These are phyloP conservation scores for Cantharis flavilabris DNA, from an alignment of 2,888 invertebrate species.

Conservation along the genomic window DNA sequence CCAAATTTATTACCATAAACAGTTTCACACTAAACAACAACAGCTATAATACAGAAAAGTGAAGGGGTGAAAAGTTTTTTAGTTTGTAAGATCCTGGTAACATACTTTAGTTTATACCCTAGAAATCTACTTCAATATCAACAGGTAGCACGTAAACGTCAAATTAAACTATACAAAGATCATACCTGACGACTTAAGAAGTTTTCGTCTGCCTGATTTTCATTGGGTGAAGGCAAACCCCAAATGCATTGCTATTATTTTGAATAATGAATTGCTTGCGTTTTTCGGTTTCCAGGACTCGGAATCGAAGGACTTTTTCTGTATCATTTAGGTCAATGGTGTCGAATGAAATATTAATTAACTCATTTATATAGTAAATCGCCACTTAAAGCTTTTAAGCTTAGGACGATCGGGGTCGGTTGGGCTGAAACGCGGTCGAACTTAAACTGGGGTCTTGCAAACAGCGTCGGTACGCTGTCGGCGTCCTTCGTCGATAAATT, in stretches of 20 bases:
- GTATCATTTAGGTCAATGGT: not conserved
- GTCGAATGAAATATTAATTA: not conserved
- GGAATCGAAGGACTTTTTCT: not conserved
- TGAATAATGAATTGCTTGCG: not conserved
- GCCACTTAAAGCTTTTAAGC: slow-evolving; percentile 27
- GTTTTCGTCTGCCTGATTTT: not conserved
- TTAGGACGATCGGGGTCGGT: slow-evolving; percentile 38
- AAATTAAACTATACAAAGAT: slow-evolving; percentile 20
- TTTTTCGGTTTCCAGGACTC: not conserved
- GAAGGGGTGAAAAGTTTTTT: not conserved
- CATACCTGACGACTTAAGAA: slow-evolving; percentile 10
- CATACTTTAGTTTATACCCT: not conserved
- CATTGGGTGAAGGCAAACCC: not conserved
- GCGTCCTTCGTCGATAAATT: slow-evolving; percentile 34
- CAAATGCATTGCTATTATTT: not conserved
- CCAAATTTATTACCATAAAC: not conserved
- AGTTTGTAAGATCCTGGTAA: not conserved
- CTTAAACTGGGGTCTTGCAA: slow-evolving; percentile 49
- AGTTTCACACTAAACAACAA: too few relatives aligned
- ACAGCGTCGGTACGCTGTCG: slow-evolving; percentile 45
- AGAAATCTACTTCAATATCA: slow-evolving; percentile 17
- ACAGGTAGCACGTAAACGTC: slow-evolving; percentile 31
- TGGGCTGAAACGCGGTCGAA: slow-evolving; percentile 39
- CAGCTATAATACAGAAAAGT: not conserved
- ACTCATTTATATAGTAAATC: not conserved